phyloP scores from a whole-genome alignment of 2,888 invertebrate genomes.

The Aleiodes leptofemur region DNA sequence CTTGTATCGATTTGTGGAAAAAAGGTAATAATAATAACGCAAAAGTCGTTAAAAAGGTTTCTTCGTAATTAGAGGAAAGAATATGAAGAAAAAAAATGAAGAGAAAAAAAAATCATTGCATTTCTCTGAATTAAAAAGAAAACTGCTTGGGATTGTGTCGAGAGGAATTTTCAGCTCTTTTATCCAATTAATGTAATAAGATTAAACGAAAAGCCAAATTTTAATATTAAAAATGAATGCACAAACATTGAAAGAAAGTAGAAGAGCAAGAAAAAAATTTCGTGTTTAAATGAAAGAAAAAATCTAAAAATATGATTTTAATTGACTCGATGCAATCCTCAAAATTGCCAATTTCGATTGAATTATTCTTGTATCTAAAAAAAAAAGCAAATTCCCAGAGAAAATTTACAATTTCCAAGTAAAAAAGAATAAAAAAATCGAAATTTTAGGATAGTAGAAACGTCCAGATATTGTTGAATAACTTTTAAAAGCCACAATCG shows the following conservation, averaged over 20 bases:
- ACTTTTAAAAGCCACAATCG: not conserved
- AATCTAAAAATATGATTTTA: not conserved
- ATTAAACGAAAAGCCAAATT: conserved; percentile 10
- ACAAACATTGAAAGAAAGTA: conserved; percentile 23
- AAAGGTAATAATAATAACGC: conserved; percentile 5
- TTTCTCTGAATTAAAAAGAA: no score
- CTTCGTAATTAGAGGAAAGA: not conserved
- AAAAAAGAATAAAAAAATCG: no score
- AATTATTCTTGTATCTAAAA: conserved; percentile 29
- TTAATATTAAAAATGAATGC: conserved; percentile 11
- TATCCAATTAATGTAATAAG: no score
- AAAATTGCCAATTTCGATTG: not conserved
- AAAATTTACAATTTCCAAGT: not conserved
- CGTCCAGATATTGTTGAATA: conserved; percentile 1
- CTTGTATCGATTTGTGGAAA: conserved; percentile 22
- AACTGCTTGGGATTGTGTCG: no score
- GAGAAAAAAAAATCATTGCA: not conserved
- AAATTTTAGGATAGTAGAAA: no score
- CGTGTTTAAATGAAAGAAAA: no score
- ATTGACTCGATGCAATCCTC: conserved; percentile 10
- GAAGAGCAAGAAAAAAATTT: no score
- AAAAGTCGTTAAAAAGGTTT: not conserved
- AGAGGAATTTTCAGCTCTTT: no score
- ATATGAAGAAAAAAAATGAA: not conserved
- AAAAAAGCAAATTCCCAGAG: not conserved